Evolutionary conservation across 2,113 vertebrate genomes (phyloP).

Genomic region (Oncorhynchus keta): DNA sequence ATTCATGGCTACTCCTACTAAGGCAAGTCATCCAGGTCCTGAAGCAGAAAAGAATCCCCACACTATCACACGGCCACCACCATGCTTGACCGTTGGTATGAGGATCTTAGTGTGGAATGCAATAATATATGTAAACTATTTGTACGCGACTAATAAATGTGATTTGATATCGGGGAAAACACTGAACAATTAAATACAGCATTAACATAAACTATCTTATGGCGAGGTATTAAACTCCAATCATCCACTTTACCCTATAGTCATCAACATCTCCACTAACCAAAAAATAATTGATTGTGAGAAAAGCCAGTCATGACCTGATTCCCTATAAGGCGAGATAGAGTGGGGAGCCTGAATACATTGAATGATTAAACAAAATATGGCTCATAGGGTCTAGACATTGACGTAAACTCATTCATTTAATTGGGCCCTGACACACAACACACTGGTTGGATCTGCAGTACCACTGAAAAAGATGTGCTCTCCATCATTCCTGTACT

Average conservation of each 20-base stretch:
- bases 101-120: too few relatives aligned
- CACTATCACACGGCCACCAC: too few relatives aligned
- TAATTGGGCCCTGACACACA: not conserved
- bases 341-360: not conserved
- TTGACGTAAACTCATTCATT: constrained; percentile 5
- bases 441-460: not conserved
- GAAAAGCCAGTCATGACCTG: too few relatives aligned
- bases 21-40: too few relatives aligned
- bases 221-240: not conserved
- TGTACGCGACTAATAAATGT: too few relatives aligned
- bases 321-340: not conserved
- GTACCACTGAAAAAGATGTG: not conserved
- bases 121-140: too few relatives aligned
- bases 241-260: not conserved
- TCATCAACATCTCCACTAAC: not conserved
- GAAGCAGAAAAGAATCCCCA: too few relatives aligned
- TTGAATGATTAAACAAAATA: not conserved
- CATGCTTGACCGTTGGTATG: too few relatives aligned
- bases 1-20: too few relatives aligned
- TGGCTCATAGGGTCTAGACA: not conserved
- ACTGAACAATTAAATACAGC: not conserved
- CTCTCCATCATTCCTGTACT: not conserved
- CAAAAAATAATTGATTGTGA: too few relatives aligned
- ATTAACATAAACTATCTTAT: not conserved
- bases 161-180: not conserved